These are phyloP conservation scores for Caenorhabditis japonica DNA, from an alignment of 2,888 invertebrate genomes.

Conservation along the genomic window DNA sequence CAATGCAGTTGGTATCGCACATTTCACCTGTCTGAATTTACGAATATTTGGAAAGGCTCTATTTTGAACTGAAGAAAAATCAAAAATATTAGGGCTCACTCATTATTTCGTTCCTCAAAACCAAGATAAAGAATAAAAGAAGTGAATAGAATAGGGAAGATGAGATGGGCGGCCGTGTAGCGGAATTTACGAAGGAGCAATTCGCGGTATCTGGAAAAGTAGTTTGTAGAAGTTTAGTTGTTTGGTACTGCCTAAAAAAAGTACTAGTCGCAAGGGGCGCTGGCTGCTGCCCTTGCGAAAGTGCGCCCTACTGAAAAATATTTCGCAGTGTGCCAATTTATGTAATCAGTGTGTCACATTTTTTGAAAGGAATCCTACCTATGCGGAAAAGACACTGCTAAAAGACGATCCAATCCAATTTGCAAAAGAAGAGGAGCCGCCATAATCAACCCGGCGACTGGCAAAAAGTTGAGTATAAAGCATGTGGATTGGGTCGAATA, in stretches of 20 bases:
- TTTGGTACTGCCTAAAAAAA: too few species aligned
- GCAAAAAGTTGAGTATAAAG: slow-evolving; percentile 39
- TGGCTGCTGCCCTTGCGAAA: too few species aligned
- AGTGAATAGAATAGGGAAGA: slow-evolving; percentile 32
- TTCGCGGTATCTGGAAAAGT: slow-evolving; percentile 24
- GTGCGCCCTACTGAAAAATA: too few species aligned
- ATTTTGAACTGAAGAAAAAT: neutral
- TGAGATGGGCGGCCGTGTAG: slow-evolving; percentile 27
- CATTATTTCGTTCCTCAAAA: slow-evolving; percentile 32
- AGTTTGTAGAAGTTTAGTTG: neutral
- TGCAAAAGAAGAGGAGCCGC: slow-evolving; percentile 41
- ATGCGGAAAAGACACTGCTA: slow-evolving; percentile 38
- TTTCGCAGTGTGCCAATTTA: too few species aligned
- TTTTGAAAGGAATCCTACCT: slow-evolving; percentile 9
- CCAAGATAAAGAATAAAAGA: slow-evolving; percentile 40
- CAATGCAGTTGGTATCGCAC: slow-evolving; percentile 51
- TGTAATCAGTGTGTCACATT: too few species aligned
- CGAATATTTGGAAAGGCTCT: slow-evolving; percentile 18
- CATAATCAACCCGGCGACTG: slow-evolving; percentile 30
- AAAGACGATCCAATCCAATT: slow-evolving; percentile 42
- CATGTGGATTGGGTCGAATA: slow-evolving; percentile 38
- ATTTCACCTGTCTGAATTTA: slow-evolving; percentile 42
- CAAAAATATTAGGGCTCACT: too few species aligned
- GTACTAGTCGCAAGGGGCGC: too few species aligned
- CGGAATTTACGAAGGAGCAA: slow-evolving; percentile 26